Conservation (phyloP, 1,140 invertebrate species). For the Zelostemma sp. region DNA sequence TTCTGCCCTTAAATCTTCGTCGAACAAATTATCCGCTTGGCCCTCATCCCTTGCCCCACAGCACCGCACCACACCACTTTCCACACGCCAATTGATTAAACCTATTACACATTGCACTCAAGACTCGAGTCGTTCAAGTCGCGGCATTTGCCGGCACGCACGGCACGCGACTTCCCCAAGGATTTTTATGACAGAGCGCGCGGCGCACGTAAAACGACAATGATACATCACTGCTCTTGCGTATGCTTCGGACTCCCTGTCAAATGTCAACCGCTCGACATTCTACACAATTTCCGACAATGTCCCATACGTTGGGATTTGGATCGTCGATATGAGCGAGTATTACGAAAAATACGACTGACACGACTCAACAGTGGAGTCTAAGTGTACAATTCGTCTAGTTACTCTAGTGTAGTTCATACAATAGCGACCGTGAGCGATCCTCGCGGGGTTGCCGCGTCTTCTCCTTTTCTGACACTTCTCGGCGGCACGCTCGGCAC, state of each 20-base stretch:
- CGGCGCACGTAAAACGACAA: constrained; percentile 13
- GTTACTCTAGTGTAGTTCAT: too few relatives aligned
- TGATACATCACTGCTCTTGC: constrained; percentile 27
- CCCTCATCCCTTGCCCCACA: constrained; percentile 58
- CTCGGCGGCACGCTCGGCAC: background rate
- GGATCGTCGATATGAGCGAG: too few relatives aligned
- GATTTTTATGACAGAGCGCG: constrained; percentile 18
- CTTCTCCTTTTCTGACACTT: background rate
- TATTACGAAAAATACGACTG: too few relatives aligned
- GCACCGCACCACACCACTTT: constrained; percentile 59
- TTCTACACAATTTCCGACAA: too few relatives aligned
- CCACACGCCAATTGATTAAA: too few relatives aligned
- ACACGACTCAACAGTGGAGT: too few relatives aligned
- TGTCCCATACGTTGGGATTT: too few relatives aligned
- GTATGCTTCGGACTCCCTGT: constrained; percentile 7
- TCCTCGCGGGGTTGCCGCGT: background rate
- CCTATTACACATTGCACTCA: too few relatives aligned
- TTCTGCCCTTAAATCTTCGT: constrained; percentile 43
- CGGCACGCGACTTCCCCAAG: constrained; percentile 16
- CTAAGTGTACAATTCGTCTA: too few relatives aligned
- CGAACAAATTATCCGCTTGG: constrained; percentile 56
- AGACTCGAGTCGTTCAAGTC: constrained; percentile 13
- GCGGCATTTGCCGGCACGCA: constrained; percentile 15
- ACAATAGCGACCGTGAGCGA: background rate
- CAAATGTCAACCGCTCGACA: constrained; percentile 23